Percentiles rank a stretch among this genome's conserved stretches.
These are phyloP conservation scores for Pangasius djambal DNA, from an alignment of 2,797 vertebrate species.

Conservation along the genomic window DNA sequence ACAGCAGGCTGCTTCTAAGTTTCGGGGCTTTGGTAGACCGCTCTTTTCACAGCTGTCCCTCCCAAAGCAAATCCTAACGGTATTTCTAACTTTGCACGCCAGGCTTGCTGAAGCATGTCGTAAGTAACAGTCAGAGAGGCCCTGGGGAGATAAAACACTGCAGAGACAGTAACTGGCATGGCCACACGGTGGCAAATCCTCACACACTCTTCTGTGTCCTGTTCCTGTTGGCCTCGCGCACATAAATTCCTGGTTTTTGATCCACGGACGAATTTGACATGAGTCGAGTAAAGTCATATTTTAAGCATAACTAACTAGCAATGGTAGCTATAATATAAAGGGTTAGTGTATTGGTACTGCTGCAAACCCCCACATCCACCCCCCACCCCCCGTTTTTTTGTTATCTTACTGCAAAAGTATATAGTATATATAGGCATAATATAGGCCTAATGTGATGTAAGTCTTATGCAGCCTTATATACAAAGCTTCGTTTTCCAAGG, in stretches of 20 bases:
- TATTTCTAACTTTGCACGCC: slow-evolving; percentile 56
- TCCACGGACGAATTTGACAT: not conserved
- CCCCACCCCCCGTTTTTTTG: not conserved
- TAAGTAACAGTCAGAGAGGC: slow-evolving; percentile 57
- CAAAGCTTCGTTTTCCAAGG: not conserved
- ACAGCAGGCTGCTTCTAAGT: not conserved
- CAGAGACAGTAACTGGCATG: not conserved
- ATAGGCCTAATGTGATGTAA: not conserved
- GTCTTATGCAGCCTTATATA: not conserved
- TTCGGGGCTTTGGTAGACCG: slow-evolving; percentile 15
- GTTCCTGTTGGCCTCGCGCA: not conserved
- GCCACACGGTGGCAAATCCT: slow-evolving; percentile 47
- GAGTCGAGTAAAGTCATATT: not conserved
- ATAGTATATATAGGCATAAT: not conserved
- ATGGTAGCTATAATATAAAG: not conserved
- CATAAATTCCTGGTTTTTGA: not conserved
- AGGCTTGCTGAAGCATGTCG: slow-evolving; percentile 57
- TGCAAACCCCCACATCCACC: not conserved
- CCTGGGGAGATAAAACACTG: slow-evolving; percentile 27
- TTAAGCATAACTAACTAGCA: not conserved
- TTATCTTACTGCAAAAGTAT: not conserved
- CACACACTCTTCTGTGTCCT: not conserved
- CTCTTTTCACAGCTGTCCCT: slow-evolving; percentile 35
- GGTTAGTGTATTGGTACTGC: not conserved
- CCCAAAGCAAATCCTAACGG: slow-evolving; percentile 64